A percentile compares a stretch with the other conserved stretches of the same genome.
Conservation (phyloP, 2,888 invertebrate species). For the Hydropsyche betteni region DNA sequence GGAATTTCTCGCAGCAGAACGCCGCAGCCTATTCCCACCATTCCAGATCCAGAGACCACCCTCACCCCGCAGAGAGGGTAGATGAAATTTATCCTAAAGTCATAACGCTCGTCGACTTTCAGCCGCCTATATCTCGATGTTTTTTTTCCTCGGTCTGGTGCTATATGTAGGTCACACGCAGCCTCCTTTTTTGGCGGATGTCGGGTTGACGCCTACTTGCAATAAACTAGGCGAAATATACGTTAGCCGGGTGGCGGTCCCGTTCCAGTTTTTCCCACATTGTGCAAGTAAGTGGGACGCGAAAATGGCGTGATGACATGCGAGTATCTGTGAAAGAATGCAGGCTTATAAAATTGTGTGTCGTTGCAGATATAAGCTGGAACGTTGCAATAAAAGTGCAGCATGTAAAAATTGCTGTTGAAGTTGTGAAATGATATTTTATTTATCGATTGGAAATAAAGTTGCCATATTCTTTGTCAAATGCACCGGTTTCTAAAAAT, state of each 20-base stretch:
- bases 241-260: background rate
- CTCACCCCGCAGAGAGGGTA: background rate
- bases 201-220: slow-evolving; percentile 32
- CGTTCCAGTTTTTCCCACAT: background rate
- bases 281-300: background rate
- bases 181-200: slow-evolving; percentile 15
- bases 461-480: no score
- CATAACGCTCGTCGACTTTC: slow-evolving; percentile 28
- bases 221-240: slow-evolving; percentile 28
- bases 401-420: no score
- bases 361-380: no score
- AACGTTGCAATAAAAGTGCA: no score
- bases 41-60: background rate
- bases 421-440: no score
- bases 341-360: no score
- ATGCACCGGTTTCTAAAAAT: background rate
- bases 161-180: background rate
- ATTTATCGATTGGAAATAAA: no score
- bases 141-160: slow-evolving; percentile 2
- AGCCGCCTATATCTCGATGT: slow-evolving; percentile 6
- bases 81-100: slow-evolving; percentile 29
- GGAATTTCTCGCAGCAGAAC: slow-evolving; percentile 15
- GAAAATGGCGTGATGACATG: slow-evolving; percentile 30
- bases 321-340: slow-evolving; percentile 9
- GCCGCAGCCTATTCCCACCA: slow-evolving; percentile 24